Conservation (phyloP, 2,113 vertebrate species). For the Dicaeum eximium region DNA sequence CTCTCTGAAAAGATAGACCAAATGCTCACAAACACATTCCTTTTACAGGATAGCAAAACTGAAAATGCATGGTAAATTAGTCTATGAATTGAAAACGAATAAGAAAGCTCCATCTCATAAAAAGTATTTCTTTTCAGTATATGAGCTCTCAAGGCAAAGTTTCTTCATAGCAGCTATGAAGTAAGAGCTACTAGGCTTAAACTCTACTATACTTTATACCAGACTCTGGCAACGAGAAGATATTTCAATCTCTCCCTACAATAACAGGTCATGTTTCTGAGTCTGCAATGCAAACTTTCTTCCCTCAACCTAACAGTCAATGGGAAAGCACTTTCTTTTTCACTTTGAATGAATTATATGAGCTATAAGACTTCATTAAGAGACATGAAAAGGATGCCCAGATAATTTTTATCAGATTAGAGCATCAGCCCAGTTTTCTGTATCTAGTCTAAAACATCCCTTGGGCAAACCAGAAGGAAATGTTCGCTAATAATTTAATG, state of each 20-base stretch:
- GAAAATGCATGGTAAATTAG: not conserved
- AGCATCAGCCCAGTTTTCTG: not conserved
- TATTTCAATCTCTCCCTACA: not conserved
- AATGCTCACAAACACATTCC: not conserved
- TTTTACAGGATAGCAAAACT: not conserved
- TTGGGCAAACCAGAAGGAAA: not conserved
- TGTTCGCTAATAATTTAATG: not conserved
- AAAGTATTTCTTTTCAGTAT: not conserved
- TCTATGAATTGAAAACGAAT: not conserved
- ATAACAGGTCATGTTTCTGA: not conserved
- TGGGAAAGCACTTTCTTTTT: not conserved
- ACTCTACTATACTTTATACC: not conserved
- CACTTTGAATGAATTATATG: not conserved
- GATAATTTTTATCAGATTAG: not conserved
- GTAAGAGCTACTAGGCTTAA: not conserved
- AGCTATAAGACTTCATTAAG: not conserved
- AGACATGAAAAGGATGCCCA: not conserved
- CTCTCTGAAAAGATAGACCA: not conserved
- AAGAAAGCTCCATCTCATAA: not conserved
- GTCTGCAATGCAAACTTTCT: not conserved
- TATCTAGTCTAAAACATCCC: not conserved
- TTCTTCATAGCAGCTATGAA: not conserved
- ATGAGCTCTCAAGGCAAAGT: not conserved
- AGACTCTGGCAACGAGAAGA: not conserved
- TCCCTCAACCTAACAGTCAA: not conserved